Evolutionary conservation across 2,888 invertebrate genomes (phyloP), one percentile per base, ranked within the genome.

Genomic region (Chydorus sphaericus): DNA sequence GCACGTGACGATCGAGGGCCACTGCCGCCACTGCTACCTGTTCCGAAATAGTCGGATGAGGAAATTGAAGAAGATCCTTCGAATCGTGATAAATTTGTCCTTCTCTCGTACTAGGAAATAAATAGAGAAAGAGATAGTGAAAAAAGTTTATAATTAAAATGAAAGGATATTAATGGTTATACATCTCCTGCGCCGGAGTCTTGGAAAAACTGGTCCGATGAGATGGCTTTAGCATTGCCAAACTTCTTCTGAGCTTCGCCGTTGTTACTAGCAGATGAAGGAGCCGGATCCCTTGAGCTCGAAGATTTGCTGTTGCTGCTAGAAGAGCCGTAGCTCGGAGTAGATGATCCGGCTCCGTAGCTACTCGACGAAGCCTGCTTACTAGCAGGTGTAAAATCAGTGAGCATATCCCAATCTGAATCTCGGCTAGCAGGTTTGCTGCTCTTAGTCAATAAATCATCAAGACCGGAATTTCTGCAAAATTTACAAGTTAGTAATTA

Each of bases 151-250:
- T 2, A 53, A 36, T 23, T 20, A 37, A 14, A 10, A 31, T 10
- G 28, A 20, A 20, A 7, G 18, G 14, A 11, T 23, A 18, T 16
- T 48, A n/a, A n/a, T n/a, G n/a, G n/a, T n/a, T n/a, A 48, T 63
- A 73, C 75, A 61, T 74, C 73, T 62, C 79, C 79, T 64, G 76
- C 73, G 57, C 70, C 68, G 59, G 77, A 77, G 64, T 84, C 86
- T 7, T 86, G 86, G 70, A 97, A 97, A 75, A 82, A 96, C 74
- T 94, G 94, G 67, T 93, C 92, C 0, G 97, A 97, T 58, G 96
- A 96, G 66, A 98, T 98, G 14, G 93, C 88, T 71, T 98, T 98
- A 3, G 97, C 94, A 64, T 85, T 83, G 52, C 92, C 96, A 70
- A 97, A 98, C 74, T 97, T 97, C 72, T 89, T 90, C 69, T 89